These are phyloP conservation scores for Spea hammondii DNA, from an alignment of 2,797 vertebrate species.

Conservation along the genomic window DNA sequence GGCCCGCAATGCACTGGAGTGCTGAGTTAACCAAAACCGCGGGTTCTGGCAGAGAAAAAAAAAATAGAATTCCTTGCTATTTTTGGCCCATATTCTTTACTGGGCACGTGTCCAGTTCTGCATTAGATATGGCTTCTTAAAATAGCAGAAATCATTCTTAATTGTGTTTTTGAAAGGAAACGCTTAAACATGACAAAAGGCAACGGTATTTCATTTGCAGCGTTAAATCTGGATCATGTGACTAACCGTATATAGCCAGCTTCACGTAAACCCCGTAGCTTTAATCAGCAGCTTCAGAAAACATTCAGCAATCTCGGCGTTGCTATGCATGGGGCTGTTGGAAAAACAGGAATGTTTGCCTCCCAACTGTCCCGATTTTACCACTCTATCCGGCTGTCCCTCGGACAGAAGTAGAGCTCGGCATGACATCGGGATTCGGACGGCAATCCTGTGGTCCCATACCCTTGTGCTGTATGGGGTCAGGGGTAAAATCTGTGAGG, in stretches of 20 bases:
- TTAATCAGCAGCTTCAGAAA: not conserved
- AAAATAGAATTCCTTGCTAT: constrained; percentile 3
- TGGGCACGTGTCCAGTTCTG: constrained; percentile 23
- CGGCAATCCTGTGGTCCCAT: no score
- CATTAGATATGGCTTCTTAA: constrained; percentile 32
- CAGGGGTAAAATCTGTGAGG: no score
- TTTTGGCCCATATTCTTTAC: constrained; percentile 22
- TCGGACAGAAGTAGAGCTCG: no score
- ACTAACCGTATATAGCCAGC: not conserved
- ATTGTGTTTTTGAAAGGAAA: constrained; percentile 18
- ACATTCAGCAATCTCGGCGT: not conserved
- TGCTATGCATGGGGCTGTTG: no score
- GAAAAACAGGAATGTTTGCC: no score
- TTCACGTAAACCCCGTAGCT: not conserved
- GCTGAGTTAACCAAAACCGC: constrained; percentile 20
- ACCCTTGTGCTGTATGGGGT: no score
- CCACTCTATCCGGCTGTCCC: no score
- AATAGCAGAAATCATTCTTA: constrained; percentile 32
- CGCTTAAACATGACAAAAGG: not conserved
- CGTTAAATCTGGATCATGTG: not conserved
- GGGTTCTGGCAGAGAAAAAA: constrained; percentile 1
- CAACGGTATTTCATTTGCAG: constrained; percentile 1
- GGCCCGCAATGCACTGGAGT: constrained; percentile 16
- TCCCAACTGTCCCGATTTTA: no score
- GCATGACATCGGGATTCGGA: no score